A percentile compares a stretch with the other conserved stretches of the same genome.
phyloP scores from a whole-genome alignment of 2,888 invertebrate species.

The Tyria jacobaeae region DNA sequence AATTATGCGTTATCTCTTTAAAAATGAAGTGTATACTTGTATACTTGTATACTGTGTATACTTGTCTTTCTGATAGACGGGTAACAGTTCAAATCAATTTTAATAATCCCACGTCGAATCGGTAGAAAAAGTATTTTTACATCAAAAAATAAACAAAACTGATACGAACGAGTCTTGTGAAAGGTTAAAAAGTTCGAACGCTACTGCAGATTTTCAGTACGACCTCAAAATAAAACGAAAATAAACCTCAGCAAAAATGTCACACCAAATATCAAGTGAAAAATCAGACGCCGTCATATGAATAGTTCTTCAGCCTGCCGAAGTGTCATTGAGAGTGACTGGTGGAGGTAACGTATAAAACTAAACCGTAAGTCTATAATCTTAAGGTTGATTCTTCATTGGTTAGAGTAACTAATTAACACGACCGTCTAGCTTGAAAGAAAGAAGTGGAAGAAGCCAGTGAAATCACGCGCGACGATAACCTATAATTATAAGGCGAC shows the following conservation, averaged over 20 bases:
- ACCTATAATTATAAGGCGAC: slow-evolving; percentile 71
- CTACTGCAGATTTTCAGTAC: slow-evolving; percentile 39
- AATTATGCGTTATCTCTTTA: too few species aligned
- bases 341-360: slow-evolving; percentile 28
- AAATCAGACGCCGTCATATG: slow-evolving; percentile 58
- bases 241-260: slow-evolving; percentile 47
- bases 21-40: too few species aligned
- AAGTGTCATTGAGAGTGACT: slow-evolving; percentile 65
- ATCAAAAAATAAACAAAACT: not conserved
- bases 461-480: slow-evolving; percentile 73
- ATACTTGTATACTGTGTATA: too few species aligned
- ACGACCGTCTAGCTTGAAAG: slow-evolving; percentile 55
- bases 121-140: not conserved
- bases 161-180: slow-evolving; percentile 30
- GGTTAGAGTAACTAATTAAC: slow-evolving; percentile 62
- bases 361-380: slow-evolving; percentile 22
- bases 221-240: slow-evolving; percentile 35
- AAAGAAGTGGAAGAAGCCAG: slow-evolving; percentile 68
- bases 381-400: slow-evolving; percentile 40
- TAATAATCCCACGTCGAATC: too few species aligned
- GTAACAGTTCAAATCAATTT: too few species aligned
- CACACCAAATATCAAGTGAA: slow-evolving; percentile 55
- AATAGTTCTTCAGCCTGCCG: slow-evolving; percentile 63
- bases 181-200: slow-evolving; percentile 20
- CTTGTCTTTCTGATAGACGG: too few species aligned